These are phyloP conservation scores for Cryptotermes secundus DNA, from an alignment of 1,140 invertebrate species.

Conservation along the genomic window DNA sequence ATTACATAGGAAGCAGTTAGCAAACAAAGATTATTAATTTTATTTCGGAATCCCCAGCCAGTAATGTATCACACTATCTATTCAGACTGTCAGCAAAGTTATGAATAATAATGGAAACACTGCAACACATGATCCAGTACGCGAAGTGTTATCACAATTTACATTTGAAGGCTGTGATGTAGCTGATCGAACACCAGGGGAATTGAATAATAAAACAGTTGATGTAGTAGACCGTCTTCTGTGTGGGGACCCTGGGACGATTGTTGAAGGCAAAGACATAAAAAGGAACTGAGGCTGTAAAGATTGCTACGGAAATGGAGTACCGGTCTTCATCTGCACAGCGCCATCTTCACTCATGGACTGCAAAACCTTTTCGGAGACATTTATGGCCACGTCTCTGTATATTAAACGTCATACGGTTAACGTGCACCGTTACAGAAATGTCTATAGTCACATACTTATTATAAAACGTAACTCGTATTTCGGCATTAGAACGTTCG, in stretches of 20 bases:
- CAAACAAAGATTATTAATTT: background rate
- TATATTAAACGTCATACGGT: too few species aligned
- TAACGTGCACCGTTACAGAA: too few species aligned
- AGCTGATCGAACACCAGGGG: background rate
- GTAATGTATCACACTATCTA: background rate
- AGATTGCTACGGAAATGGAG: background rate
- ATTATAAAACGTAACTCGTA: too few species aligned
- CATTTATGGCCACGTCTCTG: background rate
- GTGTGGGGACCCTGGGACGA: background rate
- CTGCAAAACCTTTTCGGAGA: background rate
- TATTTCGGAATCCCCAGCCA: background rate
- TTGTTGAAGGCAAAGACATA: background rate
- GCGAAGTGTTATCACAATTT: background rate
- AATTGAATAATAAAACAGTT: conserved; percentile 1
- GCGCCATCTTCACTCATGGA: background rate
- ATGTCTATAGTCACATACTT: too few species aligned
- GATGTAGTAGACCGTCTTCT: background rate
- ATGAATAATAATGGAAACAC: background rate
- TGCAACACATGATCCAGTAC: background rate
- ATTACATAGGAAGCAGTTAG: background rate
- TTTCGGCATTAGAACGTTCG: too few species aligned
- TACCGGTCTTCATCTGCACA: background rate
- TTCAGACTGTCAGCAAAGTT: background rate
- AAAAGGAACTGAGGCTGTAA: background rate
- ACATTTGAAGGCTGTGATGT: background rate